Base-by-base conservation (phyloP, 2,888 invertebrate species). In the Diplolepis rosae region DNA sequence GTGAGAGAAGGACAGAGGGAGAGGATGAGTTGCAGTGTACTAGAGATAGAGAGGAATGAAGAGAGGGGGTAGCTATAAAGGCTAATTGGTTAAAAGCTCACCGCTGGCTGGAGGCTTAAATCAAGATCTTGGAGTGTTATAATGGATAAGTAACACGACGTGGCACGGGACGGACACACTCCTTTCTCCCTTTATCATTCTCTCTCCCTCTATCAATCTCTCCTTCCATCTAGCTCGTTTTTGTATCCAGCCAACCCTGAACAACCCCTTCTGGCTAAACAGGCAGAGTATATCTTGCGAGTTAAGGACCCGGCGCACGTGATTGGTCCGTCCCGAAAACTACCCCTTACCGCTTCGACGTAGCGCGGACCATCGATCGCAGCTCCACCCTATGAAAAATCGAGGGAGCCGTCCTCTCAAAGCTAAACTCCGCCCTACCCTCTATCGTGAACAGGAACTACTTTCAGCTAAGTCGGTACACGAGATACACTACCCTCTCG, bases 11-110 rank as follows among this genome's bases (percentile, higher is more conserved):
- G 68, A 75, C 66, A 45, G 75, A 54, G 68, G 70, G 69, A 67
- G 66, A 70, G 73, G 70, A 71, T 56, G 35, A 35, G 39, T 61
- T 61, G 35, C 42, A 69, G 48, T 66, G 68, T 61, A 73, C 68
- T 52, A 56, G 70, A 48, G 50, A 74, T 70, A 70, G 73, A 72
- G 70, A 68, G 39, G 73, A 35, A 72, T 67, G 74, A 69, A 74
- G 52, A 68, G 71, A 61, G 71, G 79, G 82, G 82, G 79, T 79
- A 82, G 88, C 88, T 88, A 88, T 88, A 88, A 88, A 88, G 87
- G 88, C 88, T 88, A 88, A 88, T 88, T 88, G 88, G 88, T 88
- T 88, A 88, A 88, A 88, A 88, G 88, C 88, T 88, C 87, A 86
- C 86, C 87, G 84, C 88, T 85, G 86, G 86, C 87, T 88, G 87